These are phyloP conservation scores for Zaprionus vittiger DNA, from an alignment of 1,140 invertebrate genomes.

Conservation along the genomic window DNA sequence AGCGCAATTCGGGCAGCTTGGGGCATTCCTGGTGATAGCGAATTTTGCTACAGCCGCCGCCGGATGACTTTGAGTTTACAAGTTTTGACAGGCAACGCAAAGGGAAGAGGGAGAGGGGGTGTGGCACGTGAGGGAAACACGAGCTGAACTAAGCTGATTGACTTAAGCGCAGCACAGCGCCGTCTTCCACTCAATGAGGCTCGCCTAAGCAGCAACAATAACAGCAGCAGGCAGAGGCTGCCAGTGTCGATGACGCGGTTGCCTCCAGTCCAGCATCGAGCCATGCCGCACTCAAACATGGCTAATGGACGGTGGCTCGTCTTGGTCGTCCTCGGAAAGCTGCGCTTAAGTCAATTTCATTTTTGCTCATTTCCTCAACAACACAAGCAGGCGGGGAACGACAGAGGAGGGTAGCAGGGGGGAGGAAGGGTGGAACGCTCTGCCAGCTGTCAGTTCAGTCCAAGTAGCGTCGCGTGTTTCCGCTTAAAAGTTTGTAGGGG, in stretches of 20 bases:
- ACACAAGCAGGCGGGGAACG: not conserved
- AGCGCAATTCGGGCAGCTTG: not conserved
- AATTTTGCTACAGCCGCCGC: not conserved
- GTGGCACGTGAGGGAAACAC: not conserved
- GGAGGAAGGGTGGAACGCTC: not conserved
- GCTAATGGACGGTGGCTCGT: conserved; percentile 60
- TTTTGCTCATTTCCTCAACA: conserved; percentile 43
- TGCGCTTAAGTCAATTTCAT: conserved; percentile 70
- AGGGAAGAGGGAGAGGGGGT: not conserved
- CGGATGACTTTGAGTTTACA: conserved; percentile 31
- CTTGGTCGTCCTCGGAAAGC: conserved; percentile 27
- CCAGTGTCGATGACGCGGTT: conserved; percentile 64
- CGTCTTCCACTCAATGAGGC: conserved; percentile 56
- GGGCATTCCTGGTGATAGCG: conserved; percentile 17
- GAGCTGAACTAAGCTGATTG: conserved; percentile 63
- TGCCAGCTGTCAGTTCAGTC: conserved; percentile 21
- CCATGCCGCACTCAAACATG: conserved; percentile 19
- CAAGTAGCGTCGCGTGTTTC: conserved; percentile 62
- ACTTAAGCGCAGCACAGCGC: conserved; percentile 28
- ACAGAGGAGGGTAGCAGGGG: not conserved
- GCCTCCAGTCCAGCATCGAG: conserved; percentile 25
- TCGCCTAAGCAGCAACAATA: conserved; percentile 32
- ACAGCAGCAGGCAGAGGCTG: conserved; percentile 20
- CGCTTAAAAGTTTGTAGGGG: conserved; percentile 65
- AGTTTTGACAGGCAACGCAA: conserved; percentile 46